Percentiles rank a stretch among this genome's conserved stretches.
These are phyloP conservation scores for Spondyliosoma cantharus DNA, from an alignment of 2,797 vertebrate species.

Conservation along the genomic window DNA sequence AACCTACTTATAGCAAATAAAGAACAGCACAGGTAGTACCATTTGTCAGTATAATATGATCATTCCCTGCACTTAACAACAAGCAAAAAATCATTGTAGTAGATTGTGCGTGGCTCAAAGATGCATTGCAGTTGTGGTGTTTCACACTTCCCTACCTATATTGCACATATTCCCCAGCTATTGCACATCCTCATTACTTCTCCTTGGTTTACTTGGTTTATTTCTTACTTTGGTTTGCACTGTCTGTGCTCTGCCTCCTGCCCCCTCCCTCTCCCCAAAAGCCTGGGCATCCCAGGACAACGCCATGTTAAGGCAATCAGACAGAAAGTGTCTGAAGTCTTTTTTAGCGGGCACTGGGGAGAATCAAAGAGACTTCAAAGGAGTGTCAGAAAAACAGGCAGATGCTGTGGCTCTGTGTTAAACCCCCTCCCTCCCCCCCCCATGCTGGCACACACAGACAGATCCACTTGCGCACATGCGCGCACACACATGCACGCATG, in stretches of 20 bases:
- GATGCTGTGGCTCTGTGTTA: slow-evolving; percentile 70
- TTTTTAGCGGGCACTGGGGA: slow-evolving; percentile 76
- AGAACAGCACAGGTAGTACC: neutral
- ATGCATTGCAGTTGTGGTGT: slow-evolving; percentile 28
- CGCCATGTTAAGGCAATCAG: slow-evolving; percentile 75
- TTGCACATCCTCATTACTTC: slow-evolving; percentile 71
- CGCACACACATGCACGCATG: slow-evolving; percentile 21
- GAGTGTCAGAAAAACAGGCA: slow-evolving; percentile 78
- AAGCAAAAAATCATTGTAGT: slow-evolving; percentile 20
- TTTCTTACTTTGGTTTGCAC: slow-evolving; percentile 54
- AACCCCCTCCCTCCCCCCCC: slow-evolving; percentile 4
- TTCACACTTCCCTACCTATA: slow-evolving; percentile 57
- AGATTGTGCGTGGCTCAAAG: slow-evolving; percentile 22
- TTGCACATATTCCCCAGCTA: slow-evolving; percentile 68
- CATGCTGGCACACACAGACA: slow-evolving; percentile 32
- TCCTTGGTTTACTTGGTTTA: slow-evolving; percentile 49
- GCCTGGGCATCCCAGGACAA: slow-evolving; percentile 78
- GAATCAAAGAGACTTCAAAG: slow-evolving; percentile 84
- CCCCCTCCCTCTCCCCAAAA: slow-evolving; percentile 45
- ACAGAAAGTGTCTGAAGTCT: slow-evolving; percentile 78
- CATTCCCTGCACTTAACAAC: slow-evolving; percentile 19
- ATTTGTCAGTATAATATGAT: slow-evolving; percentile 17
- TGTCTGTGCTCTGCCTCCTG: slow-evolving; percentile 21
- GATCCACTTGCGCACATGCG: slow-evolving; percentile 20
- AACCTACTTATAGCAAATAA: neutral